Percentiles rank a stretch among this genome's conserved stretches.
Evolutionary conservation across 1,140 invertebrate genomes (phyloP).

Genomic region (Drosophila funebris): DNA sequence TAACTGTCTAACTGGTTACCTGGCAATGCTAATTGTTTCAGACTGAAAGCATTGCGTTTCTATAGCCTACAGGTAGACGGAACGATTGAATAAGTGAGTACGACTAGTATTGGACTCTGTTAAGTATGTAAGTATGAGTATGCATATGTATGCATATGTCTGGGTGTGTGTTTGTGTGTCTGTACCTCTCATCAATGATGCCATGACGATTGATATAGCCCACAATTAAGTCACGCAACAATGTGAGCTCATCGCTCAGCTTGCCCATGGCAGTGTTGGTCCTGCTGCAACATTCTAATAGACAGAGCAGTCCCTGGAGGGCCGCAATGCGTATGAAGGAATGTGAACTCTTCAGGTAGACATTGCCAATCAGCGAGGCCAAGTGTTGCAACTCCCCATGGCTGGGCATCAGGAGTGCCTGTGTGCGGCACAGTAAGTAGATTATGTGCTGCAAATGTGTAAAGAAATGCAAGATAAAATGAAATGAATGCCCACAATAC

Average conservation of each 20-base stretch:
- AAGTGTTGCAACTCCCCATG: conserved; percentile 69
- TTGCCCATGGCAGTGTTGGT: conserved; percentile 85
- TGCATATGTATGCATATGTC: too few relatives aligned
- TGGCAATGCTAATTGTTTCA: conserved; percentile 5
- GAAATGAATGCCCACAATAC: neutral
- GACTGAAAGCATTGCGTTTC: neutral
- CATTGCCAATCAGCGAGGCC: conserved; percentile 84
- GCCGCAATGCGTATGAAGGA: conserved; percentile 88
- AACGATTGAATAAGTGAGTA: too few relatives aligned
- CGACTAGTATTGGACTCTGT: neutral
- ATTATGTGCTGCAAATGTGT: conserved; percentile 70
- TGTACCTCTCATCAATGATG: conserved; percentile 85
- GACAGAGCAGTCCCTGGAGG: conserved; percentile 90
- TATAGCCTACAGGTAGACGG: neutral
- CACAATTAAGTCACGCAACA: conserved; percentile 87
- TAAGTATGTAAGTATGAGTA: neutral
- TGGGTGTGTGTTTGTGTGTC: neutral
- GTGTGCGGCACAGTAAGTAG: conserved; percentile 81
- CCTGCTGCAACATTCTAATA: conserved; percentile 88
- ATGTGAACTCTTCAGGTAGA: conserved; percentile 84
- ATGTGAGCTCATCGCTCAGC: conserved; percentile 86
- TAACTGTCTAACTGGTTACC: conserved; percentile 6
- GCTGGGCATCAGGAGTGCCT: conserved; percentile 78
- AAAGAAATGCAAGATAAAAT: conserved; percentile 2
- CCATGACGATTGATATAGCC: conserved; percentile 89